Evolutionary conservation across 2,113 vertebrate genomes (phyloP).

Genomic region (Nibea albiflora): DNA sequence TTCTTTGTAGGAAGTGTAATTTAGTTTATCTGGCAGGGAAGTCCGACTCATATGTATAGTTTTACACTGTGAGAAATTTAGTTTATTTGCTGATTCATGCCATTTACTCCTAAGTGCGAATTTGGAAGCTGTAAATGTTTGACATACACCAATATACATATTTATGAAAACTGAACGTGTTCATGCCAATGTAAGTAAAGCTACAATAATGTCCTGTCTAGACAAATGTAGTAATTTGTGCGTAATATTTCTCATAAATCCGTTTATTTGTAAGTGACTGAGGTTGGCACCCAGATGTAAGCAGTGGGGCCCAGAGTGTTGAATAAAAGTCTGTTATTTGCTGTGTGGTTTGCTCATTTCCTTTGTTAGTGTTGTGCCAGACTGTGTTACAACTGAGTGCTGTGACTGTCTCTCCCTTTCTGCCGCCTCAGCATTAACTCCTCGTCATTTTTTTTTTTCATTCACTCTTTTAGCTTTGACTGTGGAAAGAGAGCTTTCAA

Average conservation of each 20-base stretch:
- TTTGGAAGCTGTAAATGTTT: conserved; percentile 66
- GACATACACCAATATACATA: conserved; percentile 63
- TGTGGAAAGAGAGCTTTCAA: conserved; percentile 58
- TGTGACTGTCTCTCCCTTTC: conserved; percentile 68
- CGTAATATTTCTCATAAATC: conserved; percentile 78
- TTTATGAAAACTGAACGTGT: conserved; percentile 58
- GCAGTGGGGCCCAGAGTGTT: conserved; percentile 62
- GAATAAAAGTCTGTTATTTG: conserved; percentile 80
- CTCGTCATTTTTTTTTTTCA: conserved; percentile 13
- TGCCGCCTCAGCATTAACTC: conserved; percentile 69
- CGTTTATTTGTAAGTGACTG: conserved; percentile 74
- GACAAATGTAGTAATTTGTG: conserved; percentile 80
- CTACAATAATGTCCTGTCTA: conserved; percentile 75
- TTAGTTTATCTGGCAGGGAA: conserved; percentile 10
- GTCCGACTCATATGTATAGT: not conserved
- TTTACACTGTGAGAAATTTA: conserved; percentile 36
- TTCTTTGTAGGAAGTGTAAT: conserved; percentile 20
- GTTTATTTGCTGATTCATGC: conserved; percentile 58
- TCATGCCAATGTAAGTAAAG: conserved; percentile 68
- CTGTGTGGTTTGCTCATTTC: conserved; percentile 85
- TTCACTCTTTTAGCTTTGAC: conserved; percentile 35
- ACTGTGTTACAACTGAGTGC: conserved; percentile 65
- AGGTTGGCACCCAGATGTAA: conserved; percentile 72
- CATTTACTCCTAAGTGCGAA: conserved; percentile 55
- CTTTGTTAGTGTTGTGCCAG: conserved; percentile 81